Percentiles rank a stretch among this genome's conserved stretches.
phyloP scores from a whole-genome alignment of 2,113 vertebrate species.

The Pardalotus punctatus region DNA sequence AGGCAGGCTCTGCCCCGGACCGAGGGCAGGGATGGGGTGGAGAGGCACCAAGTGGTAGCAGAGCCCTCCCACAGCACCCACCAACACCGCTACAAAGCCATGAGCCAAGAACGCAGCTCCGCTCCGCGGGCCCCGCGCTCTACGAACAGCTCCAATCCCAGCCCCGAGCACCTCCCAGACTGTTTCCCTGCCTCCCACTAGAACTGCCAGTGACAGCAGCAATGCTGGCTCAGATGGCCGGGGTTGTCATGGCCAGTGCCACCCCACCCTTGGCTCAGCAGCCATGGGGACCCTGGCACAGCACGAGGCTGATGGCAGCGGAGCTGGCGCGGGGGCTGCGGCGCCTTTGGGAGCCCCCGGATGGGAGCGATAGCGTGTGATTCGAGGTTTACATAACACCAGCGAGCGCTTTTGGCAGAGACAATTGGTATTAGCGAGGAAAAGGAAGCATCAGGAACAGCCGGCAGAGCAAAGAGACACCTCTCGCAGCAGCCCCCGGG shows the following conservation, averaged over 20 bases:
- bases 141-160: not conserved
- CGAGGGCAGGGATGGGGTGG: accelerated
- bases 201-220: accelerated
- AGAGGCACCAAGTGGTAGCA: not conserved
- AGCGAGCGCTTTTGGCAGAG: not conserved
- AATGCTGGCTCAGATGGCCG: not conserved
- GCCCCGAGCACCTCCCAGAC: accelerated
- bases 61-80: accelerated
- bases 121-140: not conserved
- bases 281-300: not conserved
- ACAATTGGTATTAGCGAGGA: constrained; percentile 31
- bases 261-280: not conserved
- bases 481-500: constrained; percentile 10
- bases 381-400: constrained; percentile 66
- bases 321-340: not conserved
- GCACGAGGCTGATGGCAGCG: accelerated
- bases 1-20: not conserved
- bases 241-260: not conserved
- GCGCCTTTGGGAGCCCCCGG: not conserved
- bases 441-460: constrained; percentile 23
- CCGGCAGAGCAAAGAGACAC: constrained; percentile 15
- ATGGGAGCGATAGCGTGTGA: not conserved
- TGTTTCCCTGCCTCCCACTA: not conserved
- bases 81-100: not conserved
- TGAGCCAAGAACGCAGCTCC: accelerated